Conservation (phyloP, 2,113 vertebrate genomes). For the Pedetes capensis region DNA sequence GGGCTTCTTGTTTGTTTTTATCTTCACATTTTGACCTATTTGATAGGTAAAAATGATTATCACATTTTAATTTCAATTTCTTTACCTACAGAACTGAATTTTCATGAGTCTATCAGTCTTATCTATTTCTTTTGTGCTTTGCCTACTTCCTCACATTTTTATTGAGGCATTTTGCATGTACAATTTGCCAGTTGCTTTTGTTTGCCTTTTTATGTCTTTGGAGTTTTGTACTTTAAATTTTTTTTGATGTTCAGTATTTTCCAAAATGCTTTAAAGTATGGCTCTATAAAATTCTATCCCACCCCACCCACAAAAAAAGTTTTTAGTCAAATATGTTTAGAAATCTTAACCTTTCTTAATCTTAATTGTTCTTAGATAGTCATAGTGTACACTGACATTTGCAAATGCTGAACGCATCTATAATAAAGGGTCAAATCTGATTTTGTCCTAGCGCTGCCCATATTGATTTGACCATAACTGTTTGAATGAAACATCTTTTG, state of each 20-base stretch:
- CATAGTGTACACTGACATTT: not conserved
- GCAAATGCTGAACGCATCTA: not conserved
- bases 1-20: not conserved
- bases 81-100: constrained; percentile 12
- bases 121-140: not conserved
- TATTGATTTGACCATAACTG: not conserved
- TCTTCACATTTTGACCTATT: not conserved
- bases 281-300: not conserved
- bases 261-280: not conserved
- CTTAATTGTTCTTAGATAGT: not conserved
- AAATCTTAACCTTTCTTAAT: not conserved
- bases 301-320: not conserved
- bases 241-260: constrained; percentile 15
- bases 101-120: not conserved
- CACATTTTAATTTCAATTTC: constrained; percentile 6
- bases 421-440: not conserved
- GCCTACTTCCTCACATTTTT: not conserved
- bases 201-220: not conserved
- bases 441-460: not conserved
- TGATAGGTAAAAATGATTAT: not conserved
- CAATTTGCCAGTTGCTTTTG: constrained; percentile 3
- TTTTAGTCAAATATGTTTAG: constrained; percentile 17
- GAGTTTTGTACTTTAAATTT: not conserved
- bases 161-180: not conserved
- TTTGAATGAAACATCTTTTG: not conserved